Conservation (phyloP, 2,113 vertebrate genomes). For the Agapornis roseicollis region DNA sequence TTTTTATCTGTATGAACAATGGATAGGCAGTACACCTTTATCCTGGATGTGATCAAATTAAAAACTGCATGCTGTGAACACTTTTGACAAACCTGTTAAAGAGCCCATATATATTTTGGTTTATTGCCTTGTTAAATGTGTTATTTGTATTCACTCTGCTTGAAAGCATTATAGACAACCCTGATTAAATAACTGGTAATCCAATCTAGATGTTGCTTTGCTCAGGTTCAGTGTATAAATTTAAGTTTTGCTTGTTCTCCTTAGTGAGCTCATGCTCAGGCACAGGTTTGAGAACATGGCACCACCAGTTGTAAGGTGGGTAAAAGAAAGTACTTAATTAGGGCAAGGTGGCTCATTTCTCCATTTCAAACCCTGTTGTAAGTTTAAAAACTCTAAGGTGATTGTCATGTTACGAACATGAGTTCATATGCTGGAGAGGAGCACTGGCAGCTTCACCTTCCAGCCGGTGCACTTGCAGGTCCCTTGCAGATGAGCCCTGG, state of each 20-base stretch:
- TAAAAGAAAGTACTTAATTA: neutral
- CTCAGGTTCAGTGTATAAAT: neutral
- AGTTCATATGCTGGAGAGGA: neutral
- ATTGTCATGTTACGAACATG: neutral
- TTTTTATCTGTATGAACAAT: neutral
- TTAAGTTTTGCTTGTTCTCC: neutral
- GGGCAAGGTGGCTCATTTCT: neutral
- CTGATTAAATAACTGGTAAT: neutral
- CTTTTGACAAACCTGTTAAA: neutral
- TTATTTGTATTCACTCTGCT: neutral
- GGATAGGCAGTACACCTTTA: neutral
- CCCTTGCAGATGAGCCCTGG: neutral
- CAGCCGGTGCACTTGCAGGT: neutral
- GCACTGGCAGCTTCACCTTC: neutral
- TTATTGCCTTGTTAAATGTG: neutral
- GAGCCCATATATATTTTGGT: neutral
- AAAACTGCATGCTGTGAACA: neutral
- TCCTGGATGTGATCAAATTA: neutral
- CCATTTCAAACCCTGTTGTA: neutral
- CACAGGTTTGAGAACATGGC: neutral
- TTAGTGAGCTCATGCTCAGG: neutral
- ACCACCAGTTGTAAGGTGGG: neutral
- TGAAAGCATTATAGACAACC: neutral
- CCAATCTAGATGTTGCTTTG: neutral
- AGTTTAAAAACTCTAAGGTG: neutral